phyloP scores from a whole-genome alignment of 92 coral and sea anemone genomes.

The Palythoa caribaeorum region DNA sequence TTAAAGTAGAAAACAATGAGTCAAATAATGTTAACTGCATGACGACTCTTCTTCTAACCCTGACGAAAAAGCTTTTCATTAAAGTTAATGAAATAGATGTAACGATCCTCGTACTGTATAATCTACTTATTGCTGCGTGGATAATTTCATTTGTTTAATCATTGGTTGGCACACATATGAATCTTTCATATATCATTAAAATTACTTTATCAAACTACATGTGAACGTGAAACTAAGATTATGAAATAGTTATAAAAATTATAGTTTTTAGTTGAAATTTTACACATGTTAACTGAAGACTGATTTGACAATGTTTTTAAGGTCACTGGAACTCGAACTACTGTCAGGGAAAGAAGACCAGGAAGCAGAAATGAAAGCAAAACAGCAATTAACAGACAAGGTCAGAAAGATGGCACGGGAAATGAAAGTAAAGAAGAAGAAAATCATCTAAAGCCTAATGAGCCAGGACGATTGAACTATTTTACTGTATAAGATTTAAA shows the following conservation, averaged over 20 bases:
- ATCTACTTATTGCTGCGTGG: constrained; percentile 42
- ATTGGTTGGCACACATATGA: constrained; percentile 6
- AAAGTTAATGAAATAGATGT: constrained; percentile 23
- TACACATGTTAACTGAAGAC: constrained; percentile 14
- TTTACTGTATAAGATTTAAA: not conserved
- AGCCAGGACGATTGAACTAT: not conserved
- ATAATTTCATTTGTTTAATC: constrained; percentile 32
- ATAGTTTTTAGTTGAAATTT: constrained; percentile 13
- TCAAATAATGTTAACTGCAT: not conserved
- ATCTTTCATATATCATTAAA: constrained; percentile 22
- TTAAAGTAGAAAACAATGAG: not conserved
- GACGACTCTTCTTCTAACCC: not conserved
- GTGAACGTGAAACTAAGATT: constrained; percentile 38
- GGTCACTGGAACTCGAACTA: constrained; percentile 41
- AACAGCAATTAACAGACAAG: constrained; percentile 60
- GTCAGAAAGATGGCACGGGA: constrained; percentile 50
- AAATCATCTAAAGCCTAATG: constrained; percentile 26
- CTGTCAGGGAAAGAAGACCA: constrained; percentile 41
- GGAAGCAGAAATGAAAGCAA: constrained; percentile 45
- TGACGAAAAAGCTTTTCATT: constrained; percentile 18
- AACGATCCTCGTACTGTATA: constrained; percentile 40
- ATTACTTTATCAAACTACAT: constrained; percentile 37
- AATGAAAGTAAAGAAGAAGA: constrained; percentile 46
- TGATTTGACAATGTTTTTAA: constrained; percentile 17
- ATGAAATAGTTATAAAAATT: constrained; percentile 6